phyloP scores from a whole-genome alignment of 2,113 vertebrate genomes.

The Halcyon malimbica region DNA sequence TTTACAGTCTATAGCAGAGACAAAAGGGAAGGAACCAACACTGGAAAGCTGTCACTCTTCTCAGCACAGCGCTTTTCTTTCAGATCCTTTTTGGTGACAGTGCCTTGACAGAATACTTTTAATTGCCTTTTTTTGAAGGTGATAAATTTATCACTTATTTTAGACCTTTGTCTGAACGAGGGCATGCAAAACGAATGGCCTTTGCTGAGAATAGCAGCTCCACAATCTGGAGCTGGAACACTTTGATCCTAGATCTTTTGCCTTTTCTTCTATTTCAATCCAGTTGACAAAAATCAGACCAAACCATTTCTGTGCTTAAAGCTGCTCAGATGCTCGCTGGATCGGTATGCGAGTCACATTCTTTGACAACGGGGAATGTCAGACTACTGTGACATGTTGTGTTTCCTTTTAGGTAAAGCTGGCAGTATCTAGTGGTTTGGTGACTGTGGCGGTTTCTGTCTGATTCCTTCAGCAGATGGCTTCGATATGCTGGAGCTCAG shows the following conservation, averaged over 20 bases:
- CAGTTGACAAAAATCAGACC: constrained; percentile 18
- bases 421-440: constrained; percentile 2
- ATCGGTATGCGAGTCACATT: constrained; percentile 3
- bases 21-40: background rate
- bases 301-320: constrained; percentile 7
- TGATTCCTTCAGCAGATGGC: constrained; percentile 46
- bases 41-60: background rate
- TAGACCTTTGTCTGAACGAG: constrained; percentile 20
- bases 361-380: constrained; percentile 52
- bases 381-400: constrained; percentile 47
- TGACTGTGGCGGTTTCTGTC: constrained; percentile 23
- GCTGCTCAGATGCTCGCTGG: constrained; percentile 54
- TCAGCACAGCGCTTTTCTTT: background rate
- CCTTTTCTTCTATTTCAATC: constrained; percentile 19
- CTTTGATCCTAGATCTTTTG: constrained; percentile 21
- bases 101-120: background rate
- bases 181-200: constrained; percentile 20
- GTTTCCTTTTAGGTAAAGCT: constrained; percentile 61
- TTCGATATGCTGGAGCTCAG: constrained; percentile 13
- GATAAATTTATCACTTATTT: constrained; percentile 33
- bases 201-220: constrained; percentile 21
- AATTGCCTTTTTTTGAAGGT: background rate
- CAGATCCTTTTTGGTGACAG: background rate
- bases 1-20: background rate
- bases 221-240: constrained; percentile 38